Evolutionary conservation across 2,888 invertebrate species (phyloP), one percentile per base, ranked within the genome.

Genomic region (Drosophila atripex): DNA sequence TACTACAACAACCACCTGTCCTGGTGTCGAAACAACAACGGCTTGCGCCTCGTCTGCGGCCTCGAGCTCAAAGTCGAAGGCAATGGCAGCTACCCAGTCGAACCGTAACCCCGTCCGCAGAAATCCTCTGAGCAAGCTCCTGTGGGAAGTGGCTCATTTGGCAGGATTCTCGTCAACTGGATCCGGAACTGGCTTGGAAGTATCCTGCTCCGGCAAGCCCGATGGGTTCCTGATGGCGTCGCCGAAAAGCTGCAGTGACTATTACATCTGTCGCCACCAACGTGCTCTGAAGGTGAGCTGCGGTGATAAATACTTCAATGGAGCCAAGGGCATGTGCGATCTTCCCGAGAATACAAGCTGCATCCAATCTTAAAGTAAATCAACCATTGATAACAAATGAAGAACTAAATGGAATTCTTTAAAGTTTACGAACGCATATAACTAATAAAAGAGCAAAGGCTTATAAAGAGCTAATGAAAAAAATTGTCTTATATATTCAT

Each of bases 301-400:
- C 38, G 88, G 88, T 3, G 72, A 76, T 1, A 77, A 71, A 35
- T 80, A 83, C 68, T 88, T 86, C 63, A 88, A 88, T 18, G 80
- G 79, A 0, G 53, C 74, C 32, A 88, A 79, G 59, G 88, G 86
- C 23, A 73, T 73, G 47, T 89, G 88, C 50, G 88, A 89, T 79
- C 59, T 80, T 9, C 89, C 87, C 2, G 76, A 86, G 64, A 84
- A 88, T 50, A 80, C 80, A 1, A 73, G 72, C 32, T 88, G 88
- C 25, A 57, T 76, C 23, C 84, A 72, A 41, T 64, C 65, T 8
- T 75, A 46, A 58, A 28, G 28, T 0, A 9, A 28, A 9, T 8
- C 8, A 28, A 8, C 28, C 8, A 28, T 9, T 9, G 28, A 28
- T 9, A 9, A 9, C 9, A 0, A 2, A 9, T 9, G 28, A 28